Conservation (phyloP, 2,888 invertebrate species). For the Harpagoxenus sublaevis region DNA sequence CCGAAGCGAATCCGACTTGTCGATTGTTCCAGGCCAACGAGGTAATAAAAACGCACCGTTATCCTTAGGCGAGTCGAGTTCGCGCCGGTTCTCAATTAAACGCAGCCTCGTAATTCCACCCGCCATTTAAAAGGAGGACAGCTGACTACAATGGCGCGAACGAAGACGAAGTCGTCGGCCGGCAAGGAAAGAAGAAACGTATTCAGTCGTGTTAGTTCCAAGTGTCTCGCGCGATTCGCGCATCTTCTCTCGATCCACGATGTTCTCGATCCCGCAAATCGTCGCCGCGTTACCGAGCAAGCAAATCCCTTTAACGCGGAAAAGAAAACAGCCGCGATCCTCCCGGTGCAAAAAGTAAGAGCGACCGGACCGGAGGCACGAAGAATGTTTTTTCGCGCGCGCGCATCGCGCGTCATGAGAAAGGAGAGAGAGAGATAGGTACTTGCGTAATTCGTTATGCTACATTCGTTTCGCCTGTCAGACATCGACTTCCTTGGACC, state of each 20-base stretch:
- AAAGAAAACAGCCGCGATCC: constrained; percentile 66
- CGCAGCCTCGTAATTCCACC: constrained; percentile 28
- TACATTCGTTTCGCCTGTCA: constrained; percentile 55
- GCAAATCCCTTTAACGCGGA: constrained; percentile 56
- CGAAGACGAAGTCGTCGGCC: not conserved
- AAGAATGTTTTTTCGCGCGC: constrained; percentile 55
- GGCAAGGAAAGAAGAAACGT: constrained; percentile 18
- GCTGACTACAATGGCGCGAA: constrained; percentile 41
- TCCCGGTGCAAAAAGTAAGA: constrained; percentile 68
- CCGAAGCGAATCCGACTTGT: constrained; percentile 22
- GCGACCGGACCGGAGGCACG: constrained; percentile 41
- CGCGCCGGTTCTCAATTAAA: constrained; percentile 59
- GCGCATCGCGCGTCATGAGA: constrained; percentile 16
- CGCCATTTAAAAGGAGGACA: constrained; percentile 47
- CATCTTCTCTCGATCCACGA: not conserved
- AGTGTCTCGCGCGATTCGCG: constrained; percentile 16
- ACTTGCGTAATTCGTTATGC: constrained; percentile 59
- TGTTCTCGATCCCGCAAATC: not conserved
- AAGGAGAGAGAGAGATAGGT: constrained; percentile 46
- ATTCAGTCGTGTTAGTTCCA: constrained; percentile 16
- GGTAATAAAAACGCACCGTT: constrained; percentile 72
- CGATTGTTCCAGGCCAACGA: constrained; percentile 66
- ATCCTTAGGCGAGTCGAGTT: constrained; percentile 38
- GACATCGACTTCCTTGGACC: constrained; percentile 39
- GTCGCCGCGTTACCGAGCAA: constrained; percentile 9